phyloP scores from a whole-genome alignment of 2,888 invertebrate genomes.

The Lacanobia wlatinum region DNA sequence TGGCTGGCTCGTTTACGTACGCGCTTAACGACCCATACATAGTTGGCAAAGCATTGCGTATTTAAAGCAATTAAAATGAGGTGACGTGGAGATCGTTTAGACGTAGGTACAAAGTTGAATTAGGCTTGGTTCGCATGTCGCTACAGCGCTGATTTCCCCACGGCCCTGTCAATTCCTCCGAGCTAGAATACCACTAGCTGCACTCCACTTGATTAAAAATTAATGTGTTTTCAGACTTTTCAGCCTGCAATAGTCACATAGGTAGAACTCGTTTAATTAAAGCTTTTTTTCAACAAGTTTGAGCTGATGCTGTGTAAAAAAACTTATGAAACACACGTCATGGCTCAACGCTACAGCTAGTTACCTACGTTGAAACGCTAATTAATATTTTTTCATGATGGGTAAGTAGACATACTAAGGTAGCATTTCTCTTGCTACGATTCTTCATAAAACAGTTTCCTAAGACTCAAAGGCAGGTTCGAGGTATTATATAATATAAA shows the following conservation, averaged over 20 bases:
- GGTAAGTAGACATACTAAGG: neutral
- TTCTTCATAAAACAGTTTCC: neutral
- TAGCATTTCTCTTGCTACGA: neutral
- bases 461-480: neutral
- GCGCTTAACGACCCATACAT: constrained; percentile 58
- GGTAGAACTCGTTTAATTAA: constrained; percentile 37
- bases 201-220: constrained; percentile 84
- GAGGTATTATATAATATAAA: constrained; percentile 8
- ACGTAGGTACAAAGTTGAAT: constrained; percentile 71
- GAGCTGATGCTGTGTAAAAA: constrained; percentile 7
- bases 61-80: constrained; percentile 69
- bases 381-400: constrained; percentile 18
- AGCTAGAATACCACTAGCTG: constrained; percentile 76
- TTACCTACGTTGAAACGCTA: constrained; percentile 16
- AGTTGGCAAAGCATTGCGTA: constrained; percentile 68
- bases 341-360: neutral
- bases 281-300: constrained; percentile 18
- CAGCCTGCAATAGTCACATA: constrained; percentile 64
- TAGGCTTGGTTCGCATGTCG: constrained; percentile 75
- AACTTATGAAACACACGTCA: constrained; percentile 1
- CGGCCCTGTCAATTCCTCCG: constrained; percentile 78
- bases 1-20: constrained; percentile 51
- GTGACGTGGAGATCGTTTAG: constrained; percentile 65
- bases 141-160: constrained; percentile 81
- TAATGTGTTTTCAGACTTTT: constrained; percentile 78